Evolutionary conservation across 2,113 vertebrate species (phyloP).

Genomic region (Helogale parvula): DNA sequence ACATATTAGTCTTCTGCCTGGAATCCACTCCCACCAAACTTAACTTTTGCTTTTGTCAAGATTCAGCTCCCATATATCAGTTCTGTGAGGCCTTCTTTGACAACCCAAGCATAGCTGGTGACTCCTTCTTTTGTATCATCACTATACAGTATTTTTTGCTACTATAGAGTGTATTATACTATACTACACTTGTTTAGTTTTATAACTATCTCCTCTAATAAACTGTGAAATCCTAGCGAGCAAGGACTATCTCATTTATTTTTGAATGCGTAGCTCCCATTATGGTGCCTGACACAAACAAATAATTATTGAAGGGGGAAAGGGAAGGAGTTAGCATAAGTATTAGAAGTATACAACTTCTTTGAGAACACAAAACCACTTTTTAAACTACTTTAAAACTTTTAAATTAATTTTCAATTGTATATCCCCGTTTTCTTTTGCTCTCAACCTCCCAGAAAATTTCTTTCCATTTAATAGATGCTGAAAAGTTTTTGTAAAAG

Average conservation of each 20-base stretch:
- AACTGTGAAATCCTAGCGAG: constrained; percentile 36
- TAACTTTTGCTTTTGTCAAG: background rate
- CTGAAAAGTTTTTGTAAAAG: constrained; percentile 11
- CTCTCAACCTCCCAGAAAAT: constrained; percentile 67
- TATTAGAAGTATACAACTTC: constrained; percentile 17
- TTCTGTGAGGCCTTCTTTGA: background rate
- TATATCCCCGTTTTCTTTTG: constrained; percentile 51
- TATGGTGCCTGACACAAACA: background rate
- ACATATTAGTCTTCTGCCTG: background rate
- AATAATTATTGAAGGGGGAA: constrained; percentile 42
- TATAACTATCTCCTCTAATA: constrained; percentile 55
- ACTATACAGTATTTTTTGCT: constrained; percentile 8
- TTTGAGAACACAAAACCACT: constrained; percentile 9
- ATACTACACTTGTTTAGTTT: constrained; percentile 36
- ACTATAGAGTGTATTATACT: background rate
- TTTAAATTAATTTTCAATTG: constrained; percentile 56
- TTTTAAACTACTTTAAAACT: constrained; percentile 27
- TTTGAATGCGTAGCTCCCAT: background rate
- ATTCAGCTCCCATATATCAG: background rate
- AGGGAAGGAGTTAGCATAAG: constrained; percentile 40
- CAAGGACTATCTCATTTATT: constrained; percentile 44
- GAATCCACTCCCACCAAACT: background rate
- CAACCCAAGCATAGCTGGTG: background rate
- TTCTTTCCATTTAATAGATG: constrained; percentile 71
- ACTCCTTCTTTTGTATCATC: background rate